Conservation (phyloP, 2,113 vertebrate genomes). For the Strix aluco region DNA sequence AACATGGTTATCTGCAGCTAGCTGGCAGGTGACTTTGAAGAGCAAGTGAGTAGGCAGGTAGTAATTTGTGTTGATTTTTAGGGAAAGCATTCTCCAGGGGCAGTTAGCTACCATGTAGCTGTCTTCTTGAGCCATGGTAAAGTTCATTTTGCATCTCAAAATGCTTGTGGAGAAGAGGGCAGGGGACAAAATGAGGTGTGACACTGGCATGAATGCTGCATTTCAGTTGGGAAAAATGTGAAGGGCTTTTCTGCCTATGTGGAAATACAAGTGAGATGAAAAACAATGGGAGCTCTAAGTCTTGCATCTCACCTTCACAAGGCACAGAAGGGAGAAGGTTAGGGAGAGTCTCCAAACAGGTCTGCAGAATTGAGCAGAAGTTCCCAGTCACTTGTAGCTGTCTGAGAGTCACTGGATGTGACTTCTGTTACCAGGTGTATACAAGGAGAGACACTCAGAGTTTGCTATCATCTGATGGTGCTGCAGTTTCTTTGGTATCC, state of each 20-base stretch:
- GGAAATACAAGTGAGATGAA: background rate
- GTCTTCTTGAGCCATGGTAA: fast-evolving
- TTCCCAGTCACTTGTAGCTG: background rate
- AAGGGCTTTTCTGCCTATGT: background rate
- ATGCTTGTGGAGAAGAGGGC: background rate
- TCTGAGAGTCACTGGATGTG: background rate
- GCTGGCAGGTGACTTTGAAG: background rate
- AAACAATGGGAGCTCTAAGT: background rate
- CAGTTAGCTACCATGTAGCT: fast-evolving
- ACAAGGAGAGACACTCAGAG: background rate
- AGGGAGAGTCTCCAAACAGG: background rate
- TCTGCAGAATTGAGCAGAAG: background rate
- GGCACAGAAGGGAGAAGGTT: background rate
- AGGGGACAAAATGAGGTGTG: background rate
- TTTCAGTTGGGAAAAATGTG: background rate
- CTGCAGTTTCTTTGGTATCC: background rate
- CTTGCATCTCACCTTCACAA: background rate
- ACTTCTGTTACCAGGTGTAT: background rate
- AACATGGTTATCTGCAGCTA: background rate
- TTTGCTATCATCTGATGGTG: background rate
- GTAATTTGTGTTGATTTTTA: background rate
- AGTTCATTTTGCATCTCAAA: background rate
- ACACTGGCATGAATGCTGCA: background rate
- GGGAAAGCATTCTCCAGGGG: background rate
- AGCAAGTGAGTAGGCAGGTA: background rate